phyloP scores from a whole-genome alignment of 1,140 invertebrate genomes.

The Drosophila grimshawi region DNA sequence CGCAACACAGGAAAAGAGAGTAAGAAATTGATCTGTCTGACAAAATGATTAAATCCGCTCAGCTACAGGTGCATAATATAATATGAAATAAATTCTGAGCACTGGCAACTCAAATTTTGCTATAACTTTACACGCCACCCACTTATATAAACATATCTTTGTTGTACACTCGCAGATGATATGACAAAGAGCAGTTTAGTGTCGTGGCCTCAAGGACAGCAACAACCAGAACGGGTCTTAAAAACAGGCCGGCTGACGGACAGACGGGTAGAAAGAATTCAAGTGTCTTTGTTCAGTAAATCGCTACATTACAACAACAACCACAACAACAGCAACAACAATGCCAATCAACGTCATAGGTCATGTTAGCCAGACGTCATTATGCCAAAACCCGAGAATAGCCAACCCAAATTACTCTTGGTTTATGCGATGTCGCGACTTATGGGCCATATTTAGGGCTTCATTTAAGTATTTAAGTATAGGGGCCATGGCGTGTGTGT shows the following conservation, averaged over 20 bases:
- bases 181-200: conserved; percentile 34
- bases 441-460: conserved; percentile 73
- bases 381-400: conserved; percentile 13
- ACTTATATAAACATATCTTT: background rate
- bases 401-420: conserved; percentile 34
- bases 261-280: conserved; percentile 35
- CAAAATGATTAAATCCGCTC: too few species aligned
- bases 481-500: background rate
- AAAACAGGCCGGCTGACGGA: conserved; percentile 11
- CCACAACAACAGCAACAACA: conserved; percentile 14
- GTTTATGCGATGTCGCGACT: conserved; percentile 76
- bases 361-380: conserved; percentile 16
- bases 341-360: conserved; percentile 3
- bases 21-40: too few species aligned
- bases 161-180: conserved; percentile 12
- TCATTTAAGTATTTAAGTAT: conserved; percentile 70
- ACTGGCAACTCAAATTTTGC: background rate
- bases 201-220: conserved; percentile 39
- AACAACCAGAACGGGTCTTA: conserved; percentile 48
- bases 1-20: too few species aligned
- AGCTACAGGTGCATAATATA: too few species aligned
- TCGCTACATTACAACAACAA: conserved; percentile 33
- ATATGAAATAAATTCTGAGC: too few species aligned
- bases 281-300: conserved; percentile 64
- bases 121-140: conserved; percentile 14